Base-by-base conservation (phyloP, 2,888 invertebrate species). In the Malacosoma neustria region DNA sequence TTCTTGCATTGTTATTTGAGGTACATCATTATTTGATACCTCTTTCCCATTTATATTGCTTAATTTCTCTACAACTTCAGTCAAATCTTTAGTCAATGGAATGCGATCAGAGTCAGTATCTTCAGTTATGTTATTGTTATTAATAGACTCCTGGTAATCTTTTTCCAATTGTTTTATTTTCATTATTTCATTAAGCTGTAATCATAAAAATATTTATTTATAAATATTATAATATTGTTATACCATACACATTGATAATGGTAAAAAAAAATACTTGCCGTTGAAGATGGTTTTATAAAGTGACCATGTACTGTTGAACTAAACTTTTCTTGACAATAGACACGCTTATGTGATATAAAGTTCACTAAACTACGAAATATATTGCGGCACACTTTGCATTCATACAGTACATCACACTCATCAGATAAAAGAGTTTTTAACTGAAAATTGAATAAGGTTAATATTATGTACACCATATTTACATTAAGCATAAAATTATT, bases 361-460 rank as follows among this genome's bases (percentile, higher is more conserved):
- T 97, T 96, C 11, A 92, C 92, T 46, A 97, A 80, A 65, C 94
- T 94, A 51, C 97, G 89, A 68, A 95, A 97, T 58, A 97, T 87
- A 60, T 92, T 94, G 29, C 92, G 88, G 63, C 97, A 97, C 12
- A 93, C 89, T 70, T 92, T 92, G 73, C 97, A 97, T 73, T 97
- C 97, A 73, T 94, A 93, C 54, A 97, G 88, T 40, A 96, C 75
- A 68, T 95, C 94, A 87, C 96, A 96, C 81, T 97, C 97, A 60
- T 92, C 89, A 22, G 91, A 82, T 29, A 97, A 82, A 36, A 95
- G 81, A 50, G 89, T 87, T 50, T 91, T 90, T 13, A 94, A 89
- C 93, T 94, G 74, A 54, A 89, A 64, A 13, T 22, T 14, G 7
- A 22, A 35, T 22, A 30, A 3, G 7, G 11, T n/a, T 30, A 30